phyloP scores from a whole-genome alignment of 2,888 invertebrate genomes.

The Xestia sexstrigata region DNA sequence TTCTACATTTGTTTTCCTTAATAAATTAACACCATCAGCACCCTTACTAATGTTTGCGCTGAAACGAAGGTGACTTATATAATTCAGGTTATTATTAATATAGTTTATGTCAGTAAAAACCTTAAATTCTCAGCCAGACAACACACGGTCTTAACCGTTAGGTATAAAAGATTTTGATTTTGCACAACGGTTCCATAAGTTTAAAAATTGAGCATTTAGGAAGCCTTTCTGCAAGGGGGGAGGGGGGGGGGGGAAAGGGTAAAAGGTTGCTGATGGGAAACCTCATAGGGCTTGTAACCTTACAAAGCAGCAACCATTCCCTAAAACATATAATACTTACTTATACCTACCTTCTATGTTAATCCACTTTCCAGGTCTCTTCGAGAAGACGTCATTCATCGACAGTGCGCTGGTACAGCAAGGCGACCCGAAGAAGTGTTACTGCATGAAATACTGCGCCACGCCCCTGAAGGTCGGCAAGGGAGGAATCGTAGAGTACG shows the following conservation, averaged over 20 bases:
- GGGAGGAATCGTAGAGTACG: constrained; percentile 79
- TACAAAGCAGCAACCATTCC: background rate
- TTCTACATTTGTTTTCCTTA: background rate
- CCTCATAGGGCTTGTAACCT: background rate
- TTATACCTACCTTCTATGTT: background rate
- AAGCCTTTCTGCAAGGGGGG: background rate
- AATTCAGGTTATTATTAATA: background rate
- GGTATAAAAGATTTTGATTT: background rate
- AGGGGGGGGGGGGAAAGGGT: background rate
- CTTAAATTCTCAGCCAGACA: background rate
- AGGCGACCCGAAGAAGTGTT: constrained; percentile 77
- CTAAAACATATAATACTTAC: background rate
- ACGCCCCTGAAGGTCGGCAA: constrained; percentile 81
- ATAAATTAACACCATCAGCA: background rate
- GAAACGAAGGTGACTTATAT: background rate
- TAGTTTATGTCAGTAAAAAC: background rate
- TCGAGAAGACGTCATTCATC: constrained; percentile 77
- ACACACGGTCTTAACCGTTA: background rate
- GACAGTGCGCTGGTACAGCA: constrained; percentile 87
- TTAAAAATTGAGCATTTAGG: background rate
- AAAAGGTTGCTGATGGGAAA: background rate
- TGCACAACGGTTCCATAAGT: background rate
- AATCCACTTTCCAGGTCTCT: constrained; percentile 74
- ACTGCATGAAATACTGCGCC: constrained; percentile 80
- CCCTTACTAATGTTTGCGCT: background rate